Base-by-base conservation (phyloP, 2,113 vertebrate genomes). In the Psophia crepitans region DNA sequence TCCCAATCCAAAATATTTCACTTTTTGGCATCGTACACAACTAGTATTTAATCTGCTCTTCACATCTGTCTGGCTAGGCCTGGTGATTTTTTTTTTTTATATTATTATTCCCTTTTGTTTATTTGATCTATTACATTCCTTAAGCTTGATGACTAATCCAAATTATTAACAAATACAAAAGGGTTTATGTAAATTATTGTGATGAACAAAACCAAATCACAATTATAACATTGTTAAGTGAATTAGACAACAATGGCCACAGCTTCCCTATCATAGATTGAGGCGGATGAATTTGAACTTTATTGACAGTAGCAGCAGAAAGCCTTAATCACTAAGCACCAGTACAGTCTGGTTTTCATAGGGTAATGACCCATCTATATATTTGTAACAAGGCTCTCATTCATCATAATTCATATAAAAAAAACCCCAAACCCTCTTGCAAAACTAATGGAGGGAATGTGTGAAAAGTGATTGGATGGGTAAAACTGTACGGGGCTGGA, bases 291-390 rank as follows among this genome's bases (percentile, higher is more conserved):
- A 97, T 97, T 89, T 96, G 96, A 97, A 96, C 97, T 97, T 97
- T 95, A 97, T 94, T 98, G 98, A 98, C 96, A 97, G 95, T 49
- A 95, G 95, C 87, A 96, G 82, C 95, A 98, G 89, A 97, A 94
- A 98, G 88, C 84, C 91, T 97, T 97, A 98, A 98, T 98, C 96
- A 94, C 96, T 64, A 86, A 93, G 96, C 74, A 80, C 92, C 93
- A 90, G 96, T 37, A 73, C 44, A 96, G 95, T 49, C 97, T 97
- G 97, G 70, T 92, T 97, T 97, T 95, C 78, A 33, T 76, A 97
- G 96, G 97, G 97, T 98, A 98, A 98, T 97, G 97, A 98, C 97
- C 98, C 96, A 97, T 97, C 98, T 97, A 98, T 97, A 98, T 97
- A 97, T 98, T 98, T 96, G 95, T 96, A 98, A 98, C 89, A 96